Conservation (phyloP, 2,888 invertebrate genomes). For the Rhagophthalmus giganteus region DNA sequence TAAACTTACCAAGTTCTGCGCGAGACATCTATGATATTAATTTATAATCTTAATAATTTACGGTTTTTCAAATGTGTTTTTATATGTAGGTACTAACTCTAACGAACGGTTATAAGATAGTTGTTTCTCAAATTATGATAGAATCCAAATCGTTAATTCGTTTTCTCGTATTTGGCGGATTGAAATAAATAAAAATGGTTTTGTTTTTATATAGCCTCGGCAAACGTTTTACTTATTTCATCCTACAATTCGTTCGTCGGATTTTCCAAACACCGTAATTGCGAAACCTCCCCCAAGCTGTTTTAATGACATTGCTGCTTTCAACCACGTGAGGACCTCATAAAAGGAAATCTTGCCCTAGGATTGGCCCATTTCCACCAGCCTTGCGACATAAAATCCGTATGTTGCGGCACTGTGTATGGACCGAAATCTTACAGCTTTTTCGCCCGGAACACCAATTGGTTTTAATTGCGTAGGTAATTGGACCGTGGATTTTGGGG, state of each 20-base stretch:
- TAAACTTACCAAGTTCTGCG: constrained; percentile 32
- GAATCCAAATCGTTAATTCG: no score
- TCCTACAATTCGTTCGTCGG: no score
- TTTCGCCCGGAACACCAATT: constrained; percentile 34
- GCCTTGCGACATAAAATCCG: constrained; percentile 27
- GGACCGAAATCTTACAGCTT: constrained; percentile 18
- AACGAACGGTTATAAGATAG: background rate
- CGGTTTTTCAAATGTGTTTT: no score
- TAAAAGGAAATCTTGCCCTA: constrained; percentile 22
- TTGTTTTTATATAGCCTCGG: no score
- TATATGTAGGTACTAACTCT: constrained; percentile 5
- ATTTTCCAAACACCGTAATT: constrained; percentile 23
- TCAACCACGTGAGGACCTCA: constrained; percentile 24
- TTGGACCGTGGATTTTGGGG: constrained; percentile 41
- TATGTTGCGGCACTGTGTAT: constrained; percentile 25
- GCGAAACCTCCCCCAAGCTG: constrained; percentile 9
- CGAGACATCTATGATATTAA: constrained; percentile 33
- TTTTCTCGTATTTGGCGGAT: no score
- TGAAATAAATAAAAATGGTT: no score
- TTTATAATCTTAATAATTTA: constrained; percentile 29
- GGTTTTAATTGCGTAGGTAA: constrained; percentile 45
- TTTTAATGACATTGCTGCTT: constrained; percentile 21
- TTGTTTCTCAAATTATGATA: no score
- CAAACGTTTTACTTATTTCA: no score
- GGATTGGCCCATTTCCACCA: constrained; percentile 23